Conservation (phyloP, 2,888 invertebrate genomes). For the Eulithis prunata region DNA sequence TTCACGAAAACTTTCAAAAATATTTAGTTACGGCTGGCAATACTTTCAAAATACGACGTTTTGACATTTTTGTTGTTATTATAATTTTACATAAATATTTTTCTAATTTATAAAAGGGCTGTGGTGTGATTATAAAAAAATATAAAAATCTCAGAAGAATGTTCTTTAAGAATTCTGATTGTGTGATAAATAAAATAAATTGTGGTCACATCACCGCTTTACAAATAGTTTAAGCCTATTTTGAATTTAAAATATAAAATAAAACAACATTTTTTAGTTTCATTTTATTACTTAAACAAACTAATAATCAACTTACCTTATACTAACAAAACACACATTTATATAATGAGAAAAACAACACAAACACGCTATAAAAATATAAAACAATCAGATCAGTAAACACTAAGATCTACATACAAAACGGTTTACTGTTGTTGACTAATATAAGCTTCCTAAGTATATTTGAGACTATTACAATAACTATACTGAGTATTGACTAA, state of each 20-base stretch:
- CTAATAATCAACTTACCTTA: neutral
- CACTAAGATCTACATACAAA: too few species aligned
- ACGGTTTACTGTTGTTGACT: neutral
- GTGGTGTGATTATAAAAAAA: conserved; percentile 67
- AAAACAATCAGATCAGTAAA: too few species aligned
- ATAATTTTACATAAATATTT: conserved; percentile 64
- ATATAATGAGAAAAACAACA: too few species aligned
- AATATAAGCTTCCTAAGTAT: neutral
- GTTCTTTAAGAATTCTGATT: conserved; percentile 42
- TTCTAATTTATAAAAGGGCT: conserved; percentile 72
- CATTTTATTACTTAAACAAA: conserved; percentile 36
- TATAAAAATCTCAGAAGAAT: conserved; percentile 51
- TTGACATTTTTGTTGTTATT: conserved; percentile 68
- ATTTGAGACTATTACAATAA: neutral
- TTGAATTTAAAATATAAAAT: conserved; percentile 76
- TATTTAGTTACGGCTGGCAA: conserved; percentile 53
- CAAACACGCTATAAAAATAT: too few species aligned
- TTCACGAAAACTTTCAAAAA: conserved; percentile 50
- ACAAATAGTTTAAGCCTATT: conserved; percentile 80
- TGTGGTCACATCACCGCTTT: conserved; percentile 73
- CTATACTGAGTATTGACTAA: neutral
- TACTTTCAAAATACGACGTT: conserved; percentile 54
- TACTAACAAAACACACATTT: neutral
- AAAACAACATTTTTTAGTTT: conserved; percentile 56
- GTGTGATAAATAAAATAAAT: conserved; percentile 41